These are phyloP conservation scores for Tylochromis polylepis DNA, from an alignment of 2,113 vertebrate species.

Conservation along the genomic window DNA sequence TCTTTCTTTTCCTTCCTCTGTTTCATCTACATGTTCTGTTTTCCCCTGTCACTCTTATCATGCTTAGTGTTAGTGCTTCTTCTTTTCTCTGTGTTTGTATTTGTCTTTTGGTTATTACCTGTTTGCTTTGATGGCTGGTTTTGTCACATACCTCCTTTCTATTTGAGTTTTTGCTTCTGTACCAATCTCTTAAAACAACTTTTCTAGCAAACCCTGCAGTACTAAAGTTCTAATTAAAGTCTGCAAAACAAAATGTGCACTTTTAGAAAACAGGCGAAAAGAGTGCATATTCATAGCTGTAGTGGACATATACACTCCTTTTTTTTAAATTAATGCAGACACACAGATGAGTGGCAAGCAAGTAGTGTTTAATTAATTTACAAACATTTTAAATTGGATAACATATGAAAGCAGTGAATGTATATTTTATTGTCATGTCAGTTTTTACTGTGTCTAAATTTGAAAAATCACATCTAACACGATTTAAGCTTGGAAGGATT, in stretches of 20 bases:
- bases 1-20: neutral
- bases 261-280: neutral
- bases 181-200: neutral
- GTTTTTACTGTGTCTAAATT: neutral
- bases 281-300: neutral
- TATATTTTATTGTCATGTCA: neutral
- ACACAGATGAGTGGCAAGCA: neutral
- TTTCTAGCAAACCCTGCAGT: neutral
- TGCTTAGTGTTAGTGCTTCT: neutral
- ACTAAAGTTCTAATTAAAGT: neutral
- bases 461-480: neutral
- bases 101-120: neutral
- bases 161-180: neutral
- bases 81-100: neutral
- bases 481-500: neutral
- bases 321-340: neutral
- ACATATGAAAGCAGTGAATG: neutral
- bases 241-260: neutral
- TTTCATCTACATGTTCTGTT: neutral
- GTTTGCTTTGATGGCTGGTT: neutral
- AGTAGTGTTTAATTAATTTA: neutral
- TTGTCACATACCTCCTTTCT: neutral
- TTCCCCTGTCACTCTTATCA: neutral
- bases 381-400: neutral
- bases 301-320: neutral